Percentiles rank a stretch among this genome's conserved stretches.
Evolutionary conservation across 2,797 vertebrate genomes (phyloP).

Genomic region (Trachurus trachurus): DNA sequence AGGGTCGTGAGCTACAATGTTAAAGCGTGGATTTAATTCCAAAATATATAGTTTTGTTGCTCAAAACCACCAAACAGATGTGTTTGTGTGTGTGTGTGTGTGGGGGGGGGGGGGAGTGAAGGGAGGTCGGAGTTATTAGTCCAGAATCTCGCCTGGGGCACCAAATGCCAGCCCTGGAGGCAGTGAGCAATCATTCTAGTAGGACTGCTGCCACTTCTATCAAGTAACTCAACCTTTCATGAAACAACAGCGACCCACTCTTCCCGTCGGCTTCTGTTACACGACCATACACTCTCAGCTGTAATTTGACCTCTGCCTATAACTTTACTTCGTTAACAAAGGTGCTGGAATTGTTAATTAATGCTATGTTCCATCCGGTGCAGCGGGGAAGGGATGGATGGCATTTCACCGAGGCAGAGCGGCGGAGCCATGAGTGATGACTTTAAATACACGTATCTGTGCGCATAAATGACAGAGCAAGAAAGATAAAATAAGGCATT

Average conservation of each 20-base stretch:
- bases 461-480: conserved; percentile 26
- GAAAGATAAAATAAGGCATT: conserved; percentile 46
- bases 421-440: conserved; percentile 21
- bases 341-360: conserved; percentile 46
- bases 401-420: conserved; percentile 43
- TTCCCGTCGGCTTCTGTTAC: conserved; percentile 51
- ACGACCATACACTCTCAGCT: conserved; percentile 11
- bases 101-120: conserved; percentile 30
- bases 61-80: conserved; percentile 11
- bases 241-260: conserved; percentile 49
- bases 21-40: conserved; percentile 9
- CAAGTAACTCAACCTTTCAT: conserved; percentile 73
- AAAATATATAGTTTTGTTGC: conserved; percentile 8
- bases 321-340: conserved; percentile 47
- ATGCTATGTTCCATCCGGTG: conserved; percentile 30
- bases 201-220: conserved; percentile 70
- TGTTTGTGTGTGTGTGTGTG: conserved; percentile 2
- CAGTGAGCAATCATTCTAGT: conserved; percentile 70
- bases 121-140: conserved; percentile 75
- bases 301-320: conserved; percentile 50
- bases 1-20: conserved; percentile 15
- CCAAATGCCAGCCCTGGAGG: conserved; percentile 78
- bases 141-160: conserved; percentile 77
- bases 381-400: not conserved
- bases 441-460: conserved; percentile 29